These are phyloP conservation scores for Trachemys scripta DNA, from an alignment of 2,113 vertebrate genomes.

Conservation along the genomic window DNA sequence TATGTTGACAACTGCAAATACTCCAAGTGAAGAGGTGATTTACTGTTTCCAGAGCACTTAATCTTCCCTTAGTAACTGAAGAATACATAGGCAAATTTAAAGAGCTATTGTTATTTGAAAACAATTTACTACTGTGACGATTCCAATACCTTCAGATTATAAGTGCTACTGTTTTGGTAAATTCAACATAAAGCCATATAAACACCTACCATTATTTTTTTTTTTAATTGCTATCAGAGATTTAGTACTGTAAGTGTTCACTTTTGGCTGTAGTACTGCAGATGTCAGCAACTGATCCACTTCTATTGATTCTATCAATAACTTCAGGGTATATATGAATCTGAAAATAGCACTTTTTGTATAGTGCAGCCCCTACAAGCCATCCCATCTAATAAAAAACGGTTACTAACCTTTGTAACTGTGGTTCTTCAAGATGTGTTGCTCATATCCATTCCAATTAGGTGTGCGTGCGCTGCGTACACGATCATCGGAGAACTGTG, in stretches of 20 bases:
- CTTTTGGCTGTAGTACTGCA: background rate
- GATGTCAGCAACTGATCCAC: background rate
- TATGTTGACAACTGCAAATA: background rate
- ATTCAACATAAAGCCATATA: background rate
- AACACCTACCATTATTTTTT: background rate
- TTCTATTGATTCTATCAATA: background rate
- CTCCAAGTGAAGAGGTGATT: background rate
- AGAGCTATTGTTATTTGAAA: conserved; percentile 3
- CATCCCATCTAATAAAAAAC: background rate
- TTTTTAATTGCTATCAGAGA: background rate
- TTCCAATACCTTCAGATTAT: background rate
- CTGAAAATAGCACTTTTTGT: background rate
- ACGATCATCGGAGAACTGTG: too few species aligned
- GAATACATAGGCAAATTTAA: background rate
- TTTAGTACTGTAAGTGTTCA: background rate
- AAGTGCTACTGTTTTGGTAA: background rate
- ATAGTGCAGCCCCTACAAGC: background rate
- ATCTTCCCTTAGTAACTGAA: background rate
- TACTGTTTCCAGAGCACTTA: background rate
- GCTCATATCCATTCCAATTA: too few species aligned
- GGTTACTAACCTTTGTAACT: too few species aligned
- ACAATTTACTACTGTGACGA: background rate
- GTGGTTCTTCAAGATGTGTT: too few species aligned
- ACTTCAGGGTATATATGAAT: background rate
- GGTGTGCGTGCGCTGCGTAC: too few species aligned